phyloP scores from a whole-genome alignment of 2,888 invertebrate species.

The Criorhina ranunculi region DNA sequence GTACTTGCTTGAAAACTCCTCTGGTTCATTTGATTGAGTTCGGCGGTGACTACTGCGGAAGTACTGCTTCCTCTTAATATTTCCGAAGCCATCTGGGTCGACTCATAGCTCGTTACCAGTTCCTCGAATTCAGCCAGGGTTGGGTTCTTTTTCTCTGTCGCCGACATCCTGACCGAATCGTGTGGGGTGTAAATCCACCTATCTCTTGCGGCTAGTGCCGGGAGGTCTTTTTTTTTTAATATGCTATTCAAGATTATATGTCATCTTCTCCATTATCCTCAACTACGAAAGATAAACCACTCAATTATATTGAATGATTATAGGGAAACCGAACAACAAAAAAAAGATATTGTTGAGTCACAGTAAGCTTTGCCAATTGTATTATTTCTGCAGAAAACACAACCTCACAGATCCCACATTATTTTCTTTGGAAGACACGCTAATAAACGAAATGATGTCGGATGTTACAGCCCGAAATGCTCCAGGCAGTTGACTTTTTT shows the following conservation, averaged over 20 bases:
- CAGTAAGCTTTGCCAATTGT: slow-evolving; percentile 48
- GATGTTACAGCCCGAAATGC: slow-evolving; percentile 35
- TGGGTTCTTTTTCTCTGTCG: too few species aligned
- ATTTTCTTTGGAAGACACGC: slow-evolving; percentile 49
- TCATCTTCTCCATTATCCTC: slow-evolving; percentile 21
- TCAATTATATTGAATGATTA: slow-evolving; percentile 73
- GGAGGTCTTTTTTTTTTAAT: too few species aligned
- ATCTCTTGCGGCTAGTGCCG: too few species aligned
- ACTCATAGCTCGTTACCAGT: too few species aligned
- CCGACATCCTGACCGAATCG: too few species aligned
- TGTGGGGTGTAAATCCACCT: too few species aligned
- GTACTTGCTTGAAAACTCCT: too few species aligned
- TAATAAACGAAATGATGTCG: slow-evolving; percentile 60
- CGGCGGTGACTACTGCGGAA: too few species aligned
- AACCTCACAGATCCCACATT: slow-evolving; percentile 38
- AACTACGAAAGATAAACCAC: slow-evolving; percentile 50
- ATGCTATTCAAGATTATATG: background rate
- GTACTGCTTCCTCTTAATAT: too few species aligned
- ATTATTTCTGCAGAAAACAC: slow-evolving; percentile 14
- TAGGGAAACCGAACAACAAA: slow-evolving; percentile 13
- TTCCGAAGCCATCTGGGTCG: too few species aligned
- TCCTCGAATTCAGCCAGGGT: too few species aligned
- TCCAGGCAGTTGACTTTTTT: slow-evolving; percentile 46
- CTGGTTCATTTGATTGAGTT: too few species aligned
- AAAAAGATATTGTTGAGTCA: slow-evolving; percentile 46